Evolutionary conservation across 1,140 invertebrate species (phyloP).

Genomic region (Drosophila hydei): DNA sequence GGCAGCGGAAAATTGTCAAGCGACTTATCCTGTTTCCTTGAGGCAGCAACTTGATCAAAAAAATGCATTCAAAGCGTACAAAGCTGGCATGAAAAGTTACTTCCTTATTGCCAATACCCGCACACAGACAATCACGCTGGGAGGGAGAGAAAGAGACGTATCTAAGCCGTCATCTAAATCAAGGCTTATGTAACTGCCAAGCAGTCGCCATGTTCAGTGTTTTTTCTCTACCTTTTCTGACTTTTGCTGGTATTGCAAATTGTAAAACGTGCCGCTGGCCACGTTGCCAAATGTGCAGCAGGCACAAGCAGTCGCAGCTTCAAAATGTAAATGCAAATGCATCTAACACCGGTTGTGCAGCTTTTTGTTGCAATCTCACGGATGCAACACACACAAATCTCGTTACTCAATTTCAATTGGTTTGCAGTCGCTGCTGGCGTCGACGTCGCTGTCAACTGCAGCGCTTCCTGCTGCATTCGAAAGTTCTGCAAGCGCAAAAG

Average conservation of each 20-base stretch:
- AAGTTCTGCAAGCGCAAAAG: conserved; percentile 66
- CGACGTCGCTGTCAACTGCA: conserved; percentile 32
- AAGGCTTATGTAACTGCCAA: conserved; percentile 76
- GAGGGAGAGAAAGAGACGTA: conserved; percentile 8
- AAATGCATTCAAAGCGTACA: conserved; percentile 38
- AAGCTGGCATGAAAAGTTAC: conserved; percentile 76
- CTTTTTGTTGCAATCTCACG: conserved; percentile 57
- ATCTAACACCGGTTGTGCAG: conserved; percentile 79
- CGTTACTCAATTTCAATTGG: conserved; percentile 81
- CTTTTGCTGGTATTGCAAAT: conserved; percentile 43
- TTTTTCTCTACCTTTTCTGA: conserved; percentile 32
- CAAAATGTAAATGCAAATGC: conserved; percentile 79
- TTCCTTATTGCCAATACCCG: conserved; percentile 73
- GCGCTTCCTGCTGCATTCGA: conserved; percentile 62
- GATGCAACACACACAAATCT: conserved; percentile 68
- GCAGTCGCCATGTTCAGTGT: conserved; percentile 61
- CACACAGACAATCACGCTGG: conserved; percentile 24
- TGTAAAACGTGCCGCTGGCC: conserved; percentile 52
- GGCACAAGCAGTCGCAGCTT: conserved; percentile 43
- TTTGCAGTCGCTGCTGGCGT: conserved; percentile 51
- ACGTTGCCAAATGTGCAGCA: conserved; percentile 71
- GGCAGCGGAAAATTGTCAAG: conserved; percentile 69
- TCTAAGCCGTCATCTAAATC: conserved; percentile 76
- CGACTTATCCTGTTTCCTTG: conserved; percentile 63
- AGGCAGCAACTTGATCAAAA: conserved; percentile 43